Evolutionary conservation across 2,888 invertebrate species (phyloP), one percentile per base, ranked within the genome.

Genomic region (Philereme vetulata): DNA sequence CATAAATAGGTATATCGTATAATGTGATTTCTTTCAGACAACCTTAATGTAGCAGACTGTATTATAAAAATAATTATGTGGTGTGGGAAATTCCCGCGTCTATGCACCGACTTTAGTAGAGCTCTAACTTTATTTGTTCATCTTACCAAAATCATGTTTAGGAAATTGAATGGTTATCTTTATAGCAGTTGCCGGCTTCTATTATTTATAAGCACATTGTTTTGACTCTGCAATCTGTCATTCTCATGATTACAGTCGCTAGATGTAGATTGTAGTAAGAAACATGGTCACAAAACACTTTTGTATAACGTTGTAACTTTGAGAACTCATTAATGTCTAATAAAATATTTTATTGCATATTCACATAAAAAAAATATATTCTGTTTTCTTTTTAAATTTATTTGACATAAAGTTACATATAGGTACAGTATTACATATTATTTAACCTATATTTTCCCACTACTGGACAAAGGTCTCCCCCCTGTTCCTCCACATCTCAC

Each of bases 131-230:
- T 35, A 51, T 0, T 9, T 10, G 8, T 4, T 42, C 44, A 51
- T 51, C 50, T 60, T 43, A 58, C 54, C 50, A 58, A 66, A 67
- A 56, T 51, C 66, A 61, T 70, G 70, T 70, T 67, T 65, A 65
- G 70, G 70, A 70, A 70, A 70, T 70, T 70, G 67, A 67, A 67
- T 66, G 62, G 64, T 67, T 70, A 67, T 67, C 67, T 65, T 67
- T 60, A 66, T 62, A 55, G 54, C 58, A 49, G 44, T 53, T 50
- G 40, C n/a, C n/a, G 54, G 60, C 62, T 60, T 61, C 44, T 60
- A 44, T 66, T 51, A 66, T 65, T 65, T 65, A 67, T 65, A 59
- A 36, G 21, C 11, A 51, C 52, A 67, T 66, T 70, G 67, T 67
- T 47, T 51, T 50, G 42, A 46, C 35, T 32, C 38, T 35, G n/a